Conservation (phyloP, 2,888 invertebrate genomes). For the Amblyjoppa proteus region DNA sequence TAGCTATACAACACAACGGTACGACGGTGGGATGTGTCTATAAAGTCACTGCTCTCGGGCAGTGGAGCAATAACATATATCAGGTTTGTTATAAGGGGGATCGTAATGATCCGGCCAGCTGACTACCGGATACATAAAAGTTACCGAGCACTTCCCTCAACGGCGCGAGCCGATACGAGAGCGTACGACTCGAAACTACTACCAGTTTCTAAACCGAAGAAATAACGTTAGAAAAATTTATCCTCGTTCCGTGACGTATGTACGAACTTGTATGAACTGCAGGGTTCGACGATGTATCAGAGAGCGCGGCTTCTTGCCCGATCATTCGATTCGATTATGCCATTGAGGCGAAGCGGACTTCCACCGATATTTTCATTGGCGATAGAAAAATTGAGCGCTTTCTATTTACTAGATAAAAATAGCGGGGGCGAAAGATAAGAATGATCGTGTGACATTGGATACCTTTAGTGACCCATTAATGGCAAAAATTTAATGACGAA, state of each 20-base stretch:
- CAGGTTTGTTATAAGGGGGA: conserved; percentile 65
- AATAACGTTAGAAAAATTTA: conserved; percentile 45
- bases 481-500: neutral
- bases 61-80: conserved; percentile 65
- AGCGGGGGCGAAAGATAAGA: no score
- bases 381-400: neutral
- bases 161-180: conserved; percentile 48
- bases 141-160: conserved; percentile 65
- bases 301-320: neutral
- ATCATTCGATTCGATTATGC: neutral
- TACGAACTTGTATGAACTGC: neutral
- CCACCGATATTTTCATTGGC: neutral
- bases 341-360: neutral
- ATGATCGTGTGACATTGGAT: no score
- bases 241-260: neutral
- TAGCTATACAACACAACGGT: conserved; percentile 2
- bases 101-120: conserved; percentile 67
- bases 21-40: conserved; percentile 35
- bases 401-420: neutral
- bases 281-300: neutral
- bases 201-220: conserved; percentile 31
- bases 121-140: conserved; percentile 69
- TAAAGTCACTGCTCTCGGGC: conserved; percentile 54
- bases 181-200: conserved; percentile 30
- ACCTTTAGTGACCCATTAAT: neutral